phyloP scores from a whole-genome alignment of 2,113 vertebrate genomes.

The Syrmaticus mikado region DNA sequence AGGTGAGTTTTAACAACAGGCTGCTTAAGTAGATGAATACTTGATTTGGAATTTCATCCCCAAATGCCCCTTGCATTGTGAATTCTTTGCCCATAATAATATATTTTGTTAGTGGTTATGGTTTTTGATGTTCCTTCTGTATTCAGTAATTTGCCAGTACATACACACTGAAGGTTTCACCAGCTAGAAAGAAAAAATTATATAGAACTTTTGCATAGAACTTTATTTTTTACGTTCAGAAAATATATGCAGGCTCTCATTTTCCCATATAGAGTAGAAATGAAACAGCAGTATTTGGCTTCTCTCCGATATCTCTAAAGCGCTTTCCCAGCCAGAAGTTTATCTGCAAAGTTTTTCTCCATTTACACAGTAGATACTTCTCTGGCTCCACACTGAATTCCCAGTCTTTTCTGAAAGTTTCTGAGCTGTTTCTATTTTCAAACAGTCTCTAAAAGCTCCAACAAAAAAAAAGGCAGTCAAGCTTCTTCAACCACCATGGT shows the following conservation, averaged over 20 bases:
- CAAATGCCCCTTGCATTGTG: background rate
- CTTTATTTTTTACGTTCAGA: background rate
- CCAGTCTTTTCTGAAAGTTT: background rate
- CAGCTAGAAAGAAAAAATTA: background rate
- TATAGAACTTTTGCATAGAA: background rate
- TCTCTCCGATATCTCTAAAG: background rate
- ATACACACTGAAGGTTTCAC: fast-evolving
- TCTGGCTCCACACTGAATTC: background rate
- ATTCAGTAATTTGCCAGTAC: background rate
- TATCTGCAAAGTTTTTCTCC: background rate
- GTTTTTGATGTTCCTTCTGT: background rate
- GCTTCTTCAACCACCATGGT: background rate
- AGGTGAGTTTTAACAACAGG: background rate
- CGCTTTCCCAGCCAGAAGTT: background rate
- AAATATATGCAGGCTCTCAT: background rate
- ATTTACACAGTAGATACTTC: background rate
- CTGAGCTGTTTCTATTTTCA: background rate
- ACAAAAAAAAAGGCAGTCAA: background rate
- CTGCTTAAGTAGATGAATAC: background rate
- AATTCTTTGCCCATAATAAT: background rate
- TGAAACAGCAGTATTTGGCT: background rate
- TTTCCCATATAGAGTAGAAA: background rate
- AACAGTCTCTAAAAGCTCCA: background rate
- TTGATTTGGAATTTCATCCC: background rate
- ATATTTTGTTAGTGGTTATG: background rate